These are phyloP conservation scores for Lacerta viridis DNA, from an alignment of 2,797 vertebrate genomes.

Conservation along the genomic window DNA sequence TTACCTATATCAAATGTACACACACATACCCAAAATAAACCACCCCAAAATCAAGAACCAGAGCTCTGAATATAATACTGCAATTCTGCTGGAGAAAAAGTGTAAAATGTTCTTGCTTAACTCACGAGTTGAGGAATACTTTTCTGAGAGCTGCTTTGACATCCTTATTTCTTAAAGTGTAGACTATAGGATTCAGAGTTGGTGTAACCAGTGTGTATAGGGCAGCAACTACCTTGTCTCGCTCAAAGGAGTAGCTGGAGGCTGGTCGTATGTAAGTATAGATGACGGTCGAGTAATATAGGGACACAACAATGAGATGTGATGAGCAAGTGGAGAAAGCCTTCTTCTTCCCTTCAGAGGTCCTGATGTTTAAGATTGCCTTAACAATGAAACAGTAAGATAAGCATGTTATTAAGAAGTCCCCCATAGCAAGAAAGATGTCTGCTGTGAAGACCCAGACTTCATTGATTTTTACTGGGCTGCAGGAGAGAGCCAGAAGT, in stretches of 20 bases:
- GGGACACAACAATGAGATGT: slow-evolving; percentile 64
- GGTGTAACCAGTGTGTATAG: slow-evolving; percentile 67
- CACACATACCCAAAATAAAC: no score
- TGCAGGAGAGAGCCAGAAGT: slow-evolving; percentile 68
- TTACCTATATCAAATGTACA: no score
- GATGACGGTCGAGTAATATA: slow-evolving; percentile 68
- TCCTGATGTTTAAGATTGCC: slow-evolving; percentile 59
- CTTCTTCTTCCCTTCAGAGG: slow-evolving; percentile 63
- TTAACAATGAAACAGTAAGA: slow-evolving; percentile 67
- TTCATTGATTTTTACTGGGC: slow-evolving; percentile 61
- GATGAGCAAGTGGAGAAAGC: slow-evolving; percentile 71
- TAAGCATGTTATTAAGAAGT: slow-evolving; percentile 65
- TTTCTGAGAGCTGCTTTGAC: slow-evolving; percentile 64
- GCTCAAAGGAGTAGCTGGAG: slow-evolving; percentile 63
- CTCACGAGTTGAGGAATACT: slow-evolving; percentile 33
- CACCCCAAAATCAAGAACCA: no score
- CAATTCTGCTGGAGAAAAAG: not conserved
- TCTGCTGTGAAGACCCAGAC: slow-evolving; percentile 64
- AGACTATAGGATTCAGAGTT: slow-evolving; percentile 67
- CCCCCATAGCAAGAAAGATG: slow-evolving; percentile 63
- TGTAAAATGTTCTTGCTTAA: not conserved
- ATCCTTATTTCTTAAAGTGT: slow-evolving; percentile 68
- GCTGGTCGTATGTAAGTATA: slow-evolving; percentile 69
- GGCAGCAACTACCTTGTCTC: slow-evolving; percentile 65
- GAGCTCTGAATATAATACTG: not conserved